phyloP scores from a whole-genome alignment of 2,113 vertebrate species.

The Sclerurus mexicanus region DNA sequence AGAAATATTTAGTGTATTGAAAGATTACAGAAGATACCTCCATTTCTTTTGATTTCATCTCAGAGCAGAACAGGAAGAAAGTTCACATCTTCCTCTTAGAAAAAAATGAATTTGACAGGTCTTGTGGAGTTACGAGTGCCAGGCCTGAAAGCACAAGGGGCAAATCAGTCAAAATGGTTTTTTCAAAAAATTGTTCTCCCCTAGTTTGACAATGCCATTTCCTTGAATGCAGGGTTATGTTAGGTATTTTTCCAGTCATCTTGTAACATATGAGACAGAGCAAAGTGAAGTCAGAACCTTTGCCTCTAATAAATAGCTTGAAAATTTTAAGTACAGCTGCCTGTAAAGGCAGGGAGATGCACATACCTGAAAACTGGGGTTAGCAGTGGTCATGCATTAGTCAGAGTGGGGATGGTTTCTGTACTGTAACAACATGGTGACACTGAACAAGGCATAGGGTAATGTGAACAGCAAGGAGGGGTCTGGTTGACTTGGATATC shows the following conservation, averaged over 20 bases:
- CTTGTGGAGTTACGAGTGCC: conserved; percentile 3
- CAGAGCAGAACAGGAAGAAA: not conserved
- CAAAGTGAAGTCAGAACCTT: not conserved
- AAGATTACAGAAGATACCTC: not conserved
- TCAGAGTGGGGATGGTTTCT: not conserved
- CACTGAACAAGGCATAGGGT: not conserved
- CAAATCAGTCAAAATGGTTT: conserved; percentile 18
- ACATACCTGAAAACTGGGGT: not conserved
- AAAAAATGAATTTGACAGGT: not conserved
- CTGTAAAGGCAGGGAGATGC: not conserved
- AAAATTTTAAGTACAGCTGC: not conserved
- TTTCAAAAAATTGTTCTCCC: not conserved
- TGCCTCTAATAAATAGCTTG: not conserved
- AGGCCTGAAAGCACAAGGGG: not conserved
- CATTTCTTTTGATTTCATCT: not conserved
- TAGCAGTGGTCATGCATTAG: not conserved
- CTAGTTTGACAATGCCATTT: conserved; percentile 4
- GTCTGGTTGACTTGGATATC: not conserved
- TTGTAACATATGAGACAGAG: not conserved
- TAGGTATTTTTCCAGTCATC: not conserved
- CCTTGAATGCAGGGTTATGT: not conserved
- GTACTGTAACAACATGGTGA: not conserved
- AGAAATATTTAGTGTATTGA: not conserved
- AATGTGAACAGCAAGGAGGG: not conserved
- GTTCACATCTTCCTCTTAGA: not conserved